Base-by-base conservation (phyloP, 64 coral and sea anemone genomes). In the Stichodactyla helianthus region DNA sequence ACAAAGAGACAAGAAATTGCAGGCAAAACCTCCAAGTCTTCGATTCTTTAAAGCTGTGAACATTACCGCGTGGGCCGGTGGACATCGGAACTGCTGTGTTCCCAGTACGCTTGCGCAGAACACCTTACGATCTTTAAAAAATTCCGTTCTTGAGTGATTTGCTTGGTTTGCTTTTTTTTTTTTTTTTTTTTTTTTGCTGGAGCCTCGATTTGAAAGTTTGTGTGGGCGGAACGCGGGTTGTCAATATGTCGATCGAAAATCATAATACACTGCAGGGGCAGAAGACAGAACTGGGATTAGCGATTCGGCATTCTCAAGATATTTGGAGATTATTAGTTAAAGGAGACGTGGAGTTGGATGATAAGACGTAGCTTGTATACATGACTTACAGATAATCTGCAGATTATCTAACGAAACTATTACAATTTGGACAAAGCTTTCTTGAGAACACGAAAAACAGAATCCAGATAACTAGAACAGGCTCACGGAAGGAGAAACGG, bases 1-100 rank as follows among this genome's bases (percentile, higher is more conserved):
- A 74, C 68, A 74, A 74, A 27, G 8, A 74, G 26, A 74, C 68
- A 31, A 74, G 22, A 74, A 74, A 74, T 74, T 74, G n/a, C 22
- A 13, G 10, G 25, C 6, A 13, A 31, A 74, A 26, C n/a, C 10
- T 23, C 12, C 23, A n/a, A 74, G 12, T 74, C 25, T 31, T 74
- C 23, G 26, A 74, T 28, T n/a, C 62, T 74, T 23, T 23, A 27
- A 23, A 31, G 10, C 25, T 74, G 22, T 74, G 25, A 74, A 74
- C 8, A 27, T 74, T 74, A 74, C 5, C 8, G 68, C 68, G 68
- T 74, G 68, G 68, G 68, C 10, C 13, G 68, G 22, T 23, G 5
- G 10, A 13, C n/a, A 74, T 27, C 68, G 6, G 22, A 70, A 74
- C 68, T 13, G 25, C 23, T 31, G 68, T 31, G 68, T 9, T 74